A percentile compares a stretch with the other conserved stretches of the same genome.
phyloP scores from a whole-genome alignment of 2,113 vertebrate genomes.

The Falco punctatus region DNA sequence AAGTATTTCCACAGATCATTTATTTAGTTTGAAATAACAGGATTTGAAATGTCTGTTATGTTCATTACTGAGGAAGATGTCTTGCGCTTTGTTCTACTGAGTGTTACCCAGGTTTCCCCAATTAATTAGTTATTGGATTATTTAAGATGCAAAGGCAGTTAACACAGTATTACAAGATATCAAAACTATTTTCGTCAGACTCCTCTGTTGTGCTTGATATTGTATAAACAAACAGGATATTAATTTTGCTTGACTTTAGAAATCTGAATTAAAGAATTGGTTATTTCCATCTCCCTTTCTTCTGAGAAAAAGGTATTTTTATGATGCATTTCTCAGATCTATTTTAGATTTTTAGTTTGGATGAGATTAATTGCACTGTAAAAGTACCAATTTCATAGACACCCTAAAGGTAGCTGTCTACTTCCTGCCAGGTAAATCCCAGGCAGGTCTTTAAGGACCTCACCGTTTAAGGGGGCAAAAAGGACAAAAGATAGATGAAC shows the following conservation, averaged over 20 bases:
- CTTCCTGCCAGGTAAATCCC: neutral
- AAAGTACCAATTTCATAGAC: neutral
- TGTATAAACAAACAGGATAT: neutral
- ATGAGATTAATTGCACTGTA: neutral
- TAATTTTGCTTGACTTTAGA: neutral
- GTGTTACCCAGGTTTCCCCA: conserved; percentile 4
- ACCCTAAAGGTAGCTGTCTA: neutral
- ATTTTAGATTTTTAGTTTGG: neutral
- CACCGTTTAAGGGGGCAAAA: neutral
- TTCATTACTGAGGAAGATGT: neutral
- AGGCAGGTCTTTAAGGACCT: neutral
- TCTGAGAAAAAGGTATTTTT: neutral
- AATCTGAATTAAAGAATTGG: neutral
- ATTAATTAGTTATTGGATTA: conserved; percentile 7
- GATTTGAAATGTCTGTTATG: neutral
- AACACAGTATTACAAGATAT: neutral
- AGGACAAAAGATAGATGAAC: neutral
- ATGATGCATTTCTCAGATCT: neutral
- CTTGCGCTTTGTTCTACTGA: neutral
- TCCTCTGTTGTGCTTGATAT: neutral
- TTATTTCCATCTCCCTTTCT: neutral
- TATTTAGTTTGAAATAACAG: neutral
- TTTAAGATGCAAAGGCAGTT: conserved; percentile 11
- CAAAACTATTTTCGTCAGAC: neutral
- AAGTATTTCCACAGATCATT: neutral